phyloP scores from a whole-genome alignment of 2,888 invertebrate genomes.

The Idaea aversata region DNA sequence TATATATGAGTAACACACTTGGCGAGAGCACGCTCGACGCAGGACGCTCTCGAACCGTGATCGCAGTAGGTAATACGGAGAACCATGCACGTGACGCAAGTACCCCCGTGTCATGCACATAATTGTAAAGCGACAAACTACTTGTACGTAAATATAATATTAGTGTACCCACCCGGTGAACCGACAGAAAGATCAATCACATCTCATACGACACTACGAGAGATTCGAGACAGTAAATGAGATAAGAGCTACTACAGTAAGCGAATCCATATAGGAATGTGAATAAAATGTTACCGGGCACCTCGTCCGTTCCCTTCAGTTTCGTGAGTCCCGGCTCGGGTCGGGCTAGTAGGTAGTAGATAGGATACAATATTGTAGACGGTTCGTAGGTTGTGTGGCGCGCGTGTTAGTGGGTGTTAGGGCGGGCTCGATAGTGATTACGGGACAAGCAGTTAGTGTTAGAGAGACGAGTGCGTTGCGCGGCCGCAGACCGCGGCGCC shows the following conservation, averaged over 20 bases:
- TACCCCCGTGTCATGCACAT: slow-evolving; percentile 67
- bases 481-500: slow-evolving; percentile 9
- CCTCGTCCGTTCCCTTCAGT: slow-evolving; percentile 51
- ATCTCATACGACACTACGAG: slow-evolving; percentile 69
- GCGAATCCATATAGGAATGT: slow-evolving; percentile 77
- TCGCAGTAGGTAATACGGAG: background rate
- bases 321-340: background rate
- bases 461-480: slow-evolving; percentile 7
- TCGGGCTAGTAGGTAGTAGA: slow-evolving; percentile 1
- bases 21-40: background rate
- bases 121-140: slow-evolving; percentile 76
- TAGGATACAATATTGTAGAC: no score
- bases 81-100: slow-evolving; percentile 38
- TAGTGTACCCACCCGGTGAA: slow-evolving; percentile 77
- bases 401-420: slow-evolving; percentile 54
- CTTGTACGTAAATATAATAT: slow-evolving; percentile 77
- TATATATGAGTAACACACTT: background rate
- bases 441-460: slow-evolving; percentile 47
- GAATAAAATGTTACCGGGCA: slow-evolving; percentile 69
- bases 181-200: slow-evolving; percentile 62
- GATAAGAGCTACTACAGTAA: slow-evolving; percentile 77
- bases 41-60: background rate
- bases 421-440: slow-evolving; percentile 39
- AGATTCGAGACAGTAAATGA: slow-evolving; percentile 76
- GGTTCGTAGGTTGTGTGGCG: slow-evolving; percentile 6